Percentiles rank a stretch among this genome's conserved stretches.
phyloP scores from a whole-genome alignment of 2,888 invertebrate genomes.

The Tipula vernalis region DNA sequence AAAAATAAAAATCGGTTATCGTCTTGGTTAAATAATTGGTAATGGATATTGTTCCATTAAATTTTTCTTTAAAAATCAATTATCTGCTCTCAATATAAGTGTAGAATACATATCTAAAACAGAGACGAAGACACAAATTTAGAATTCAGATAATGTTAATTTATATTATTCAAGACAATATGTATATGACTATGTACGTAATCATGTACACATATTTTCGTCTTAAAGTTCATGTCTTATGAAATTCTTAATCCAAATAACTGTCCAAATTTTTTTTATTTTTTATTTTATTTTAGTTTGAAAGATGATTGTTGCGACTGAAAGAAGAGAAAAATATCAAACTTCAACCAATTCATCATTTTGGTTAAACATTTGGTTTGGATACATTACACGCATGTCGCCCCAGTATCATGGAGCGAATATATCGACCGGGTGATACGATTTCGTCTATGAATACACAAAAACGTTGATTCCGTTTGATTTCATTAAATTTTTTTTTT shows the following conservation, averaged over 20 bases:
- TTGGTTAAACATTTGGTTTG: background rate
- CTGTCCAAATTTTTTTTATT: background rate
- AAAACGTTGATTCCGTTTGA: no score
- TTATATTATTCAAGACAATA: background rate
- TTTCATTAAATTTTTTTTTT: background rate
- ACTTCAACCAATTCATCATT: background rate
- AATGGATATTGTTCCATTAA: constrained; percentile 4
- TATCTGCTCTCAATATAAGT: background rate
- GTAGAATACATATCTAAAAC: background rate
- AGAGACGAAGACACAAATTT: background rate
- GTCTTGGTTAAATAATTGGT: constrained; percentile 4
- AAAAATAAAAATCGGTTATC: background rate
- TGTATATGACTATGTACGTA: background rate
- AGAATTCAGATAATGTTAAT: background rate
- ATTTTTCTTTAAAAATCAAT: background rate
- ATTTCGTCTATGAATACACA: background rate
- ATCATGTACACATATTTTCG: background rate
- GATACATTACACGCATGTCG: background rate
- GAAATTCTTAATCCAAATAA: constrained; percentile 4
- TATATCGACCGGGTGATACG: background rate
- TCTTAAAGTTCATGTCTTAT: background rate
- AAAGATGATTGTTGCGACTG: background rate
- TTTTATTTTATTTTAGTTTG: background rate
- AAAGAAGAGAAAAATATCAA: background rate
- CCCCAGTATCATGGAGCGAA: background rate